phyloP scores from a whole-genome alignment of 2,113 vertebrate genomes.

The human (Homo sapiens) region DNA sequence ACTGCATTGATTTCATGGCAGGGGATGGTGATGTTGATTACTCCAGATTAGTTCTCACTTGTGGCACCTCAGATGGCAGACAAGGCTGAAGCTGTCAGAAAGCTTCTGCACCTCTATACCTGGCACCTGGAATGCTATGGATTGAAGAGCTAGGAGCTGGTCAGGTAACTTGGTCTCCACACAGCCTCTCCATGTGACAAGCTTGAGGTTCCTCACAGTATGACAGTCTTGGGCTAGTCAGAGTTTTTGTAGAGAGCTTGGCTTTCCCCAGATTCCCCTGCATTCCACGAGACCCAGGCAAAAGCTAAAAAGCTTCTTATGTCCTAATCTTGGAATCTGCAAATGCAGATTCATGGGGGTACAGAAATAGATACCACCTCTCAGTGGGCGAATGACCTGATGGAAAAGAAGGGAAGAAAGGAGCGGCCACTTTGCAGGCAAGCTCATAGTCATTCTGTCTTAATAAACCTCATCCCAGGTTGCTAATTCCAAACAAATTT shows the following conservation, averaged over 20 bases:
- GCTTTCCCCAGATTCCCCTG: background rate
- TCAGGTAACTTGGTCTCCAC: background rate
- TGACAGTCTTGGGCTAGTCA: background rate
- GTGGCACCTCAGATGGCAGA: background rate
- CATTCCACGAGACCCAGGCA: background rate
- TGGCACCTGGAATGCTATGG: background rate
- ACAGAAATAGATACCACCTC: background rate
- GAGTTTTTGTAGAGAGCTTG: background rate
- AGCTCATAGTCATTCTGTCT: background rate
- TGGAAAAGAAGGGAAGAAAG: background rate
- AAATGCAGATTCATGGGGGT: background rate
- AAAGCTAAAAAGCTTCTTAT: background rate
- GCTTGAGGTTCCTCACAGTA: background rate
- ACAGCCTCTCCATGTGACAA: background rate
- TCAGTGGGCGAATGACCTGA: background rate
- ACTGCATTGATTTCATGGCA: background rate
- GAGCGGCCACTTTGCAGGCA: background rate
- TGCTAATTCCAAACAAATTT: background rate
- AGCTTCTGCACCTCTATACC: too few relatives aligned
- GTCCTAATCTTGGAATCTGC: background rate
- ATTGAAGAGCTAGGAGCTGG: too few relatives aligned
- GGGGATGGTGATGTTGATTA: background rate
- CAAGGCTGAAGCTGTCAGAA: background rate
- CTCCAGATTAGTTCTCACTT: background rate
- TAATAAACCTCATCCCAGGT: background rate